These are phyloP conservation scores for Oxyura jamaicensis DNA, from an alignment of 2,113 vertebrate species.

Conservation along the genomic window DNA sequence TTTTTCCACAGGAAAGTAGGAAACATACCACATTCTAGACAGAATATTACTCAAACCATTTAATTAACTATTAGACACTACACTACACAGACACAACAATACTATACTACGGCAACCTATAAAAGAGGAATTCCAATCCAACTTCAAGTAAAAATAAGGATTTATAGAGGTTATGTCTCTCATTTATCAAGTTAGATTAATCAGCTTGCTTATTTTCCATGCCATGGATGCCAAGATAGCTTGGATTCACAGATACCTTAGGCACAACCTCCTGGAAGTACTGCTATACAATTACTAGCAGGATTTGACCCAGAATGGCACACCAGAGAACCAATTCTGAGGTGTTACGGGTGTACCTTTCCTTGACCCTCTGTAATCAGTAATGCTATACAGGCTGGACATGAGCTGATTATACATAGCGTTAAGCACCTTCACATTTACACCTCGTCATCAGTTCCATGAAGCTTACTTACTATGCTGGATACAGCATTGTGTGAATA, in stretches of 20 bases:
- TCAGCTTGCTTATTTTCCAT: not conserved
- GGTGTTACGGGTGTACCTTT: too few species aligned
- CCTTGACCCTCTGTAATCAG: not conserved
- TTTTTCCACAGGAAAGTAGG: not conserved
- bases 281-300: not conserved
- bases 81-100: not conserved
- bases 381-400: not conserved
- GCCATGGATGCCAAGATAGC: not conserved
- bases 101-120: not conserved
- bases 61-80: not conserved
- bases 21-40: not conserved
- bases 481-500: not conserved
- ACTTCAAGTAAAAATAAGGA: not conserved
- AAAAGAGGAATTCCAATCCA: not conserved
- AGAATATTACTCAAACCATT: not conserved
- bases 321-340: not conserved
- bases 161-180: not conserved
- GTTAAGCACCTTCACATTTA: not conserved
- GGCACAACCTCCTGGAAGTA: not conserved
- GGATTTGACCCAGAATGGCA: not conserved
- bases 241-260: not conserved
- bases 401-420: not conserved
- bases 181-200: not conserved
- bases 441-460: not conserved
- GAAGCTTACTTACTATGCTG: not conserved